Evolutionary conservation across 2,888 invertebrate genomes (phyloP).

Genomic region (Tillus elongatus): DNA sequence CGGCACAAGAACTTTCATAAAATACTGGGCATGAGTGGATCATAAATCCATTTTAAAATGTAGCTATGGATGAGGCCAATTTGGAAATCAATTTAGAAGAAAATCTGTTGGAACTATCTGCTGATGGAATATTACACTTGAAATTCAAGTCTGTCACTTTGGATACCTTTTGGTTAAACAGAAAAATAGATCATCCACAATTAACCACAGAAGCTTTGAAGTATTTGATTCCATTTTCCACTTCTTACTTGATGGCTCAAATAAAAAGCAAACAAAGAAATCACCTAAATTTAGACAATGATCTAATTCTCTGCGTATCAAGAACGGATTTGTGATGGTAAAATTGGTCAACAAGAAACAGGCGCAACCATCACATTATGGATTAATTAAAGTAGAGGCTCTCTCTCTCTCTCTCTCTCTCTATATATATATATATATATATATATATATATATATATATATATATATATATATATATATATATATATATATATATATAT

Average conservation of each 20-base stretch:
- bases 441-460: no score
- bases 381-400: no score
- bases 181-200: slow-evolving; percentile 17
- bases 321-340: not conserved
- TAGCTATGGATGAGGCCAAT: slow-evolving; percentile 16
- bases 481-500: no score
- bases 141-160: slow-evolving; percentile 19
- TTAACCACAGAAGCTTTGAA: slow-evolving; percentile 18
- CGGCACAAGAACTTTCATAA: slow-evolving; percentile 22
- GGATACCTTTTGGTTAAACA: slow-evolving; percentile 17
- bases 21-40: slow-evolving; percentile 21
- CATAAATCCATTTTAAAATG: slow-evolving; percentile 17
- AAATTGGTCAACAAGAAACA: slow-evolving; percentile 3
- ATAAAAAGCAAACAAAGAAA: slow-evolving; percentile 1
- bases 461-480: no score
- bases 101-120: slow-evolving; percentile 21
- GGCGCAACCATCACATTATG: slow-evolving; percentile 1
- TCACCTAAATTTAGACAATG: slow-evolving; percentile 1
- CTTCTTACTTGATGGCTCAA: not conserved
- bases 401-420: no score
- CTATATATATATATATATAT: no score
- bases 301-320: not conserved
- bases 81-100: slow-evolving; percentile 20
- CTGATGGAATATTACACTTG: slow-evolving; percentile 22
- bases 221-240: slow-evolving; percentile 24